Evolutionary conservation across 1,140 invertebrate genomes (phyloP).

Genomic region (Hetaerina americana): DNA sequence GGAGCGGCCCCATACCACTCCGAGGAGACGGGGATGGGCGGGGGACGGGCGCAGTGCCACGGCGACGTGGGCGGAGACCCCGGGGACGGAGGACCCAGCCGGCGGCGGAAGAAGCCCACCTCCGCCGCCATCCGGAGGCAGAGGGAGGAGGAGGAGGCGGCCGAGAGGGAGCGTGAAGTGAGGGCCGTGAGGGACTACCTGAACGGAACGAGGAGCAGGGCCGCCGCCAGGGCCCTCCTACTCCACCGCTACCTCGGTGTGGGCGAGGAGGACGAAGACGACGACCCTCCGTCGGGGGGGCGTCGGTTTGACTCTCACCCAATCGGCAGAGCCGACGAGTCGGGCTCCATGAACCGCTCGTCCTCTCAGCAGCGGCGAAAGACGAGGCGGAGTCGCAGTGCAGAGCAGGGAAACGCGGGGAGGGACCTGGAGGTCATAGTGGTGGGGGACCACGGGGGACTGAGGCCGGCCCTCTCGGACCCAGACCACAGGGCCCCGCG

Average conservation of each 20-base stretch:
- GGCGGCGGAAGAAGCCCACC: slow-evolving; percentile 22
- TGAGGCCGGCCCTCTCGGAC: slow-evolving; percentile 15
- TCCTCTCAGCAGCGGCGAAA: slow-evolving; percentile 36
- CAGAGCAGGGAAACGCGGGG: slow-evolving; percentile 16
- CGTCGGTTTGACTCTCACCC: slow-evolving; percentile 17
- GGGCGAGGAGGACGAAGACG: slow-evolving; percentile 24
- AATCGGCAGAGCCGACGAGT: slow-evolving; percentile 17
- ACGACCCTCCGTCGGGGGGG: slow-evolving; percentile 11
- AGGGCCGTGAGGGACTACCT: slow-evolving; percentile 40
- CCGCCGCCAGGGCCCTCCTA: slow-evolving; percentile 32
- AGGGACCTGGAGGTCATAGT: slow-evolving; percentile 20
- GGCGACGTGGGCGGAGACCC: neutral
- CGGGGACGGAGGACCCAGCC: slow-evolving; percentile 28
- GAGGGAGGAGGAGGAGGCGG: slow-evolving; percentile 32
- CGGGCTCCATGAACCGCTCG: slow-evolving; percentile 18
- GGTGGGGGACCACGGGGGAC: slow-evolving; percentile 4
- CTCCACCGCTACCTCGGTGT: slow-evolving; percentile 30
- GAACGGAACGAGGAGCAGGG: slow-evolving; percentile 37
- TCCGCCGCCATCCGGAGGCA: neutral
- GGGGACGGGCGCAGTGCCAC: neutral
- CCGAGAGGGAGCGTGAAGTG: slow-evolving; percentile 29
- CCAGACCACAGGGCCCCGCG: neutral
- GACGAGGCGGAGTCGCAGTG: slow-evolving; percentile 21
- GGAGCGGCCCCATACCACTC: neutral
- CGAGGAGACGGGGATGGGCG: neutral